These are phyloP conservation scores for Lithobates pipiens DNA, from an alignment of 2,797 vertebrate species.

Conservation along the genomic window DNA sequence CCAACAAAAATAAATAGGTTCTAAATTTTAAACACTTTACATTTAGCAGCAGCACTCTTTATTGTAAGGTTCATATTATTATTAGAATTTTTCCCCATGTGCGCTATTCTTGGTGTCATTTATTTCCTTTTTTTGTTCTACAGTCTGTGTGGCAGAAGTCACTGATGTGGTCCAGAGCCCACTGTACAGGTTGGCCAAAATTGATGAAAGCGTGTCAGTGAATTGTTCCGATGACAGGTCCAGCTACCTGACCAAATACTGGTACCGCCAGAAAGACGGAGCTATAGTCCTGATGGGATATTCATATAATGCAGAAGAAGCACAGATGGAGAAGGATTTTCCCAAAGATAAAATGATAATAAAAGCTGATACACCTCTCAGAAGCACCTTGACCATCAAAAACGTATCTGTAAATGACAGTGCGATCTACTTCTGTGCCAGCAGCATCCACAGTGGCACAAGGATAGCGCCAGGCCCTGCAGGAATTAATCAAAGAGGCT, in stretches of 20 bases:
- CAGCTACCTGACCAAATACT: slow-evolving; percentile 21
- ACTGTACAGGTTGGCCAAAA: neutral
- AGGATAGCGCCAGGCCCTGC: neutral
- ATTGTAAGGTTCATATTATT: too few relatives aligned
- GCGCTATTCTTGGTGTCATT: neutral
- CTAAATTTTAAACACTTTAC: too few relatives aligned
- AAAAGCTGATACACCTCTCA: neutral
- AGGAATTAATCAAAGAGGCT: neutral
- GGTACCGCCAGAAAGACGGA: slow-evolving; percentile 42
- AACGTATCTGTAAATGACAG: neutral
- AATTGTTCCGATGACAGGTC: slow-evolving; percentile 7
- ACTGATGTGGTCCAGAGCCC: slow-evolving; percentile 34
- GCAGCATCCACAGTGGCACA: slow-evolving; percentile 21
- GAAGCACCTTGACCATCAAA: neutral
- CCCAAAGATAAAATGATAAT: neutral
- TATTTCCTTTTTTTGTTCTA: neutral
- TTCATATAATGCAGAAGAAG: slow-evolving; percentile 21
- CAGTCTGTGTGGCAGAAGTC: neutral
- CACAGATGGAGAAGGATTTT: slow-evolving; percentile 24
- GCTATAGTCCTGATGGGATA: neutral
- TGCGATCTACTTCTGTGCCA: slow-evolving; percentile 35
- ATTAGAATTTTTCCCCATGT: too few relatives aligned
- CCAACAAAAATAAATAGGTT: too few relatives aligned
- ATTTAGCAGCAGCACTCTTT: too few relatives aligned
- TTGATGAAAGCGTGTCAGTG: neutral